Evolutionary conservation across 2,888 invertebrate genomes (phyloP).

Genomic region (Idaea aversata): DNA sequence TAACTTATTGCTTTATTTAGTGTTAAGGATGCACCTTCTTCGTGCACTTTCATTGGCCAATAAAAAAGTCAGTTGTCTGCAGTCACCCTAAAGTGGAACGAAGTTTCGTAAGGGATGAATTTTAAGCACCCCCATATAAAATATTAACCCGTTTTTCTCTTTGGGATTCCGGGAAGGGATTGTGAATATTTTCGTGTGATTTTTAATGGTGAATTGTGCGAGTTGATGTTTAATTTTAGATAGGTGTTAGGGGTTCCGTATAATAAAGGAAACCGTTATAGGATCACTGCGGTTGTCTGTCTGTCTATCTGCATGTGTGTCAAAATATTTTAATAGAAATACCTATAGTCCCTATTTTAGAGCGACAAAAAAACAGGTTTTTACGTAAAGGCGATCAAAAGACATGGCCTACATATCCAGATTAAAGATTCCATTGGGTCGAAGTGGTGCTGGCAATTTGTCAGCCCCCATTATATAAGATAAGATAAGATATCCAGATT

Average conservation of each 20-base stretch:
- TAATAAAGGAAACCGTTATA: background rate
- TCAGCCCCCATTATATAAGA: too few relatives aligned
- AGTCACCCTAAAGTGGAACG: background rate
- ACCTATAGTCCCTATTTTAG: too few relatives aligned
- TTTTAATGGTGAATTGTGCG: slow-evolving; percentile 13
- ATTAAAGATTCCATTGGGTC: too few relatives aligned
- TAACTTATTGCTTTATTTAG: too few relatives aligned
- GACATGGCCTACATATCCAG: too few relatives aligned
- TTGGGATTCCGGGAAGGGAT: slow-evolving; percentile 11
- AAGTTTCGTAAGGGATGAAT: slow-evolving; percentile 23
- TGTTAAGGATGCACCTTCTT: too few relatives aligned
- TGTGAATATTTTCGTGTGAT: slow-evolving; percentile 17
- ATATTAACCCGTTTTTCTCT: slow-evolving; percentile 32
- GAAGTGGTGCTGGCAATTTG: too few relatives aligned
- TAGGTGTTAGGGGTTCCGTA: background rate
- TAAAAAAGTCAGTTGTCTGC: background rate
- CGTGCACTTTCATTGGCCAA: background rate
- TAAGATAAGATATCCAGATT: too few relatives aligned
- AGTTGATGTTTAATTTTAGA: background rate
- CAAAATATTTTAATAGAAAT: too few relatives aligned
- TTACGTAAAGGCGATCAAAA: too few relatives aligned
- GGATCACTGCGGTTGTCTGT: background rate
- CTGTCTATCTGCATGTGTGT: too few relatives aligned
- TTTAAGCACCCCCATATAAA: slow-evolving; percentile 30
- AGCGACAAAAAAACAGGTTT: too few relatives aligned